phyloP scores from a whole-genome alignment of 1,140 invertebrate genomes.

The Drosophila ohnishii region DNA sequence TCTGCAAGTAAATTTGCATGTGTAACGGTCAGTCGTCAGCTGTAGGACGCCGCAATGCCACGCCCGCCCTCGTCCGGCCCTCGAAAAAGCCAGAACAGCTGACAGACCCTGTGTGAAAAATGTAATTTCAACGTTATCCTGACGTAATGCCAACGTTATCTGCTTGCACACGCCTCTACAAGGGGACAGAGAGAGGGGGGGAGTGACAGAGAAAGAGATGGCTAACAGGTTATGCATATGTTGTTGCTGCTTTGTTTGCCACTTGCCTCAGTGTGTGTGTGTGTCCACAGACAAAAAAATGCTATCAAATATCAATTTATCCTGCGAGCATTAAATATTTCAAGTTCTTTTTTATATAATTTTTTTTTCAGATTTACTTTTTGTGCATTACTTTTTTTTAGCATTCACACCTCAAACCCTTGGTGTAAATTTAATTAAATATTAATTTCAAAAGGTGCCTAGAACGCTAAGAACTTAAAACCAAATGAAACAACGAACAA shows the following conservation, averaged over 20 bases:
- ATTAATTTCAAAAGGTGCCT: background rate
- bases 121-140: conserved; percentile 80
- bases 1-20: conserved; percentile 72
- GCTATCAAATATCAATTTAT: conserved; percentile 15
- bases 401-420: background rate
- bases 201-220: background rate
- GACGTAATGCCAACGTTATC: conserved; percentile 79
- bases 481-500: background rate
- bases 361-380: background rate
- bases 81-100: conserved; percentile 39
- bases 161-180: conserved; percentile 64
- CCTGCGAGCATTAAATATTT: background rate
- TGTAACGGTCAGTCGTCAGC: conserved; percentile 67
- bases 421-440: conserved; percentile 9
- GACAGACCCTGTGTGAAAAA: conserved; percentile 71
- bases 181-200: background rate
- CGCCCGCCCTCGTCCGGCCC: background rate
- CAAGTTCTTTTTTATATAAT: background rate
- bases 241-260: conserved; percentile 40
- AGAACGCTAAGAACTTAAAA: conserved; percentile 10
- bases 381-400: background rate
- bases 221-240: conserved; percentile 57
- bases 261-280: conserved; percentile 8
- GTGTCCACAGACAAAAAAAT: conserved; percentile 23
- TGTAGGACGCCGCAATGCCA: conserved; percentile 24